Base-by-base conservation (phyloP, 2,888 invertebrate genomes). In the Plebejus anna region DNA sequence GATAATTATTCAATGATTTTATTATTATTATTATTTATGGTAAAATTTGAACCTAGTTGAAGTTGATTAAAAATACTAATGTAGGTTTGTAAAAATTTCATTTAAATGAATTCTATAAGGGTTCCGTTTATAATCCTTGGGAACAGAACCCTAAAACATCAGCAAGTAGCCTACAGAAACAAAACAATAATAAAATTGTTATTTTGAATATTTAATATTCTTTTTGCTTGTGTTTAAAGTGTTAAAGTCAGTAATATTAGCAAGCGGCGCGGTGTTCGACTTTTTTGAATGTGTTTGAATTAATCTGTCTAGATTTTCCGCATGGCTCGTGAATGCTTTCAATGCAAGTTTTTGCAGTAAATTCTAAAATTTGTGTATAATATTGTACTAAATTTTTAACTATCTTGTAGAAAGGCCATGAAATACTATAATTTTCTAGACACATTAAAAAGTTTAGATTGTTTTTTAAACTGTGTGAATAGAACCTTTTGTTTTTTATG, bases 1-100 rank as follows among this genome's bases (percentile, higher is more conserved):
- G 13, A 5, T 80, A 80, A 81, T 81, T 82, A 79, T 55, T 38
- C 6, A 70, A 47, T 16, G 1, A 5, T 51, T 55, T 32, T 36
- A 5, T 36, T 11, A 42, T 73, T 28, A n/a, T 7, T 55, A 36
- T 57, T 7, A 0, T n/a, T 61, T 22, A 59, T 22, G 2, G 28
- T 61, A 61, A 61, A 47, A 9, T 9, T 2, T 47, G 47, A 47
- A 11, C 47, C 9, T 9, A 47, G 42, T 42, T 9, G 9, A 47
- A 9, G 47, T 47, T 11, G 3, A 47, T 47, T 9, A 47, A 47
- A 47, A 42, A 47, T 7, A 9, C 42, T 42, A 47, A 47, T 47
- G 6, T 32, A 22, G 22, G 22, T 22, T 22, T 22, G 22, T 22
- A 22, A 22, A 22, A 22, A 22, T 22, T 22, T 22, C 22, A 22